Evolutionary conservation across 2,797 vertebrate genomes (phyloP).

Genomic region (Trichosurus vulpecula): DNA sequence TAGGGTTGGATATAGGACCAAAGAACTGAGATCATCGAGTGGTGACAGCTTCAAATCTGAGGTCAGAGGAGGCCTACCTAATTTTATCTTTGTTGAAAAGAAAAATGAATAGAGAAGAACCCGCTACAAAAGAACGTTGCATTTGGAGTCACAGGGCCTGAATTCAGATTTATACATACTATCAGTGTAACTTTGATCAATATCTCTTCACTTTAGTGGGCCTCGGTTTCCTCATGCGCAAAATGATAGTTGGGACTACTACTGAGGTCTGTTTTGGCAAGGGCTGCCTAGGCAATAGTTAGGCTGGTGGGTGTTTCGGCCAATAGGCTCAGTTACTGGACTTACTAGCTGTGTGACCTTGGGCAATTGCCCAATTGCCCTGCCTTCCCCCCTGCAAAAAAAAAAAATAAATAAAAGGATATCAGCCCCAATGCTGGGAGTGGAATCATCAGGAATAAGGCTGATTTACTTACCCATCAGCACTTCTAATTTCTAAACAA

Average conservation of each 20-base stretch:
- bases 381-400: too few species aligned
- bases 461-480: neutral
- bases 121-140: neutral
- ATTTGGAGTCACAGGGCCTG: neutral
- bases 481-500: neutral
- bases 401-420: too few species aligned
- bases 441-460: slow-evolving; percentile 16
- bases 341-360: too few species aligned
- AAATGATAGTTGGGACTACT: neutral
- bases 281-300: neutral
- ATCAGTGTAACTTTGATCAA: neutral
- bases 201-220: neutral
- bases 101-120: neutral
- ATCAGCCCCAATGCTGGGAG: neutral
- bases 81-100: neutral
- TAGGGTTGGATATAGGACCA: neutral
- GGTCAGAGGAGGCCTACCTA: neutral
- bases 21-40: neutral
- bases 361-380: too few species aligned
- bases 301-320: neutral
- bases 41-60: neutral
- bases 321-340: neutral
- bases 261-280: neutral
- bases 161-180: neutral
- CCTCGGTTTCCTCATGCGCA: neutral